These are phyloP conservation scores for Seladonia tumulorum DNA, from an alignment of 2,888 invertebrate species.

Conservation along the genomic window DNA sequence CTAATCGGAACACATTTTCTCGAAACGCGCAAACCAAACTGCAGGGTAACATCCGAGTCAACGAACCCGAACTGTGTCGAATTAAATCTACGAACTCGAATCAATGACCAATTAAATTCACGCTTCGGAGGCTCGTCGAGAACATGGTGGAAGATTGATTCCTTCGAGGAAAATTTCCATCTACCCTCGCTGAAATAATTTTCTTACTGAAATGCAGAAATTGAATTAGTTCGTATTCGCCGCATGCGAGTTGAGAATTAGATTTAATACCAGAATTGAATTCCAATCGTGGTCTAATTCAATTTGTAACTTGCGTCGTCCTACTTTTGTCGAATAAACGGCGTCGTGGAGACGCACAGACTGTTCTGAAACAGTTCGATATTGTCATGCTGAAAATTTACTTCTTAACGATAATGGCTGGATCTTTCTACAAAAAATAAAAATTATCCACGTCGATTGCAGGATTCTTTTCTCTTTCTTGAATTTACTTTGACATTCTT, in stretches of 20 bases:
- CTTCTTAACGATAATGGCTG: too few species aligned
- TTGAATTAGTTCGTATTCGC: background rate
- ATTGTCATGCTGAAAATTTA: too few species aligned
- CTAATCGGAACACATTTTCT: constrained; percentile 21
- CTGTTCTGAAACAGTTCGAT: background rate
- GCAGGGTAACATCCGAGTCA: background rate
- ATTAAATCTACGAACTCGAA: background rate
- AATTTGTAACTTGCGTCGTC: background rate
- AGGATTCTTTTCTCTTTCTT: too few species aligned
- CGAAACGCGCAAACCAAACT: background rate
- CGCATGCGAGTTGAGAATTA: background rate
- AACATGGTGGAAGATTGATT: background rate
- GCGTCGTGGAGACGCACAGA: background rate
- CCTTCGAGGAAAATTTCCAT: background rate
- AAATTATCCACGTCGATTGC: background rate
- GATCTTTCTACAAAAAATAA: background rate
- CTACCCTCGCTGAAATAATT: background rate
- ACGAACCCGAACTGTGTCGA: background rate
- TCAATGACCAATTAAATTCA: background rate
- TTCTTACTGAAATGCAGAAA: background rate
- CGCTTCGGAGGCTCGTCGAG: background rate
- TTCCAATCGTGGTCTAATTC: background rate
- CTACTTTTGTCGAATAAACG: background rate
- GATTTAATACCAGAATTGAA: background rate
- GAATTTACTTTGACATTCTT: too few species aligned